Evolutionary conservation across 2,888 invertebrate species (phyloP), one percentile per base, ranked within the genome.

Genomic region (Caenorhabditis uteleia): DNA sequence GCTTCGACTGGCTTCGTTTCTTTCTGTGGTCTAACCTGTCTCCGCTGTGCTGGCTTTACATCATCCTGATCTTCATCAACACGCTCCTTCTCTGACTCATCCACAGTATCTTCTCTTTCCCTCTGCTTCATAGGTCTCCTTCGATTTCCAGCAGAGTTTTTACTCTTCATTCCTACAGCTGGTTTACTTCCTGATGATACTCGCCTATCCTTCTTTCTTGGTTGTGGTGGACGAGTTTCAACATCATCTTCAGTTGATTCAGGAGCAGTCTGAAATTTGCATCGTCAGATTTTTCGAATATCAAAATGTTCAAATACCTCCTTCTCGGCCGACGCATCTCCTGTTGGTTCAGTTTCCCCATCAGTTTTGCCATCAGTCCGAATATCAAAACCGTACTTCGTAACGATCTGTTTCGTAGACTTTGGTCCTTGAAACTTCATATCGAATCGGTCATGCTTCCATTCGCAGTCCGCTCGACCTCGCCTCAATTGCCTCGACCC

Each of bases 401-500:
- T 60, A 5, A 66, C 66, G 21, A 66, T 59, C 12, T 66, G 66
- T 26, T 66, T 66, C 47, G 60, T 66, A 10, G 66, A 50, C 43
- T 66, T 66, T 2, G 66, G 66, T 8, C 60, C 43, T 25, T 66
- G 66, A 33, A 56, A 66, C 25, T 66, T 66, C 53, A 60, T 60
- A 36, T 66, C 66, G 43, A 60, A 66, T 26, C 66, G 45, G 26
- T 66, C 66, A 44, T 66, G 66, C 20, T 59, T 60, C 66, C 66
- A 66, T 12, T 49, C 45, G 7, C 66, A 51, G 29, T 66, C 66
- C 1, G 66, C 66, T 10, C 66, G 51, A 18, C 53, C 48, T 23
- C 53, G 56, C 27, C 51, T 66, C 39, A 39, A 21, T 12, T 48
- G 43, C 42, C 48, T 38, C 12, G 36, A 33, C 1, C 55, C 65